phyloP scores from a whole-genome alignment of 1,140 invertebrate genomes.

The Pinna nobilis region DNA sequence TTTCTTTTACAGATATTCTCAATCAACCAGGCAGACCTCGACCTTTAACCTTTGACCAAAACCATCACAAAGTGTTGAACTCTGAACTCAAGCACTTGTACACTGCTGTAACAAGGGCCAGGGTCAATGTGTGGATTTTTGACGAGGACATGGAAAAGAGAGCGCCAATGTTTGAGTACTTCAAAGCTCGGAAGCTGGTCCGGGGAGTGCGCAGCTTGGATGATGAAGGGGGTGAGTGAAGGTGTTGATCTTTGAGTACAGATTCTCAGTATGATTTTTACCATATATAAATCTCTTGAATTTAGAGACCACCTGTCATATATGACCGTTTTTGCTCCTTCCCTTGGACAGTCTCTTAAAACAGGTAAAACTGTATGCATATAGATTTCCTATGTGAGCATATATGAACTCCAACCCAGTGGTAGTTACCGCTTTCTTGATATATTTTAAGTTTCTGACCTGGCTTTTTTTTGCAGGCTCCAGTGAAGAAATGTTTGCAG shows the following conservation, averaged over 20 bases:
- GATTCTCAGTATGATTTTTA: no score
- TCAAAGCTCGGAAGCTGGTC: slow-evolving; percentile 57
- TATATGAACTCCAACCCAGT: no score
- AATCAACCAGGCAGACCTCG: slow-evolving; percentile 53
- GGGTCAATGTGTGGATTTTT: slow-evolving; percentile 71
- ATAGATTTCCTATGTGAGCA: no score
- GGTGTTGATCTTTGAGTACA: no score
- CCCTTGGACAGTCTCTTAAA: neutral
- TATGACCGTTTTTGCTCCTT: neutral
- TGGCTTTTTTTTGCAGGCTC: slow-evolving; percentile 8
- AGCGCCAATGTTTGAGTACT: slow-evolving; percentile 69
- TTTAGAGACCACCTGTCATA: neutral
- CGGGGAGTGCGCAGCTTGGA: slow-evolving; percentile 36
- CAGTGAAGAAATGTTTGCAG: slow-evolving; percentile 58
- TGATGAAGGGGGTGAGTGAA: slow-evolving; percentile 29
- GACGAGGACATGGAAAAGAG: slow-evolving; percentile 62
- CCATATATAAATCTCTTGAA: no score
- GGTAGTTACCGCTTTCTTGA: neutral
- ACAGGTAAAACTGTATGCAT: no score
- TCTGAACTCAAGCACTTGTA: slow-evolving; percentile 68
- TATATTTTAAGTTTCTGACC: neutral
- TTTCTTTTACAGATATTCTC: slow-evolving; percentile 55
- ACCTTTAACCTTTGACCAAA: slow-evolving; percentile 65
- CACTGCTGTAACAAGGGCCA: slow-evolving; percentile 63
- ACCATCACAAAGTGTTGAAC: slow-evolving; percentile 69